A percentile compares a stretch with the other conserved stretches of the same genome.
Conservation (phyloP, 2,797 vertebrate genomes). For the Stomatorhinus walkeri region DNA sequence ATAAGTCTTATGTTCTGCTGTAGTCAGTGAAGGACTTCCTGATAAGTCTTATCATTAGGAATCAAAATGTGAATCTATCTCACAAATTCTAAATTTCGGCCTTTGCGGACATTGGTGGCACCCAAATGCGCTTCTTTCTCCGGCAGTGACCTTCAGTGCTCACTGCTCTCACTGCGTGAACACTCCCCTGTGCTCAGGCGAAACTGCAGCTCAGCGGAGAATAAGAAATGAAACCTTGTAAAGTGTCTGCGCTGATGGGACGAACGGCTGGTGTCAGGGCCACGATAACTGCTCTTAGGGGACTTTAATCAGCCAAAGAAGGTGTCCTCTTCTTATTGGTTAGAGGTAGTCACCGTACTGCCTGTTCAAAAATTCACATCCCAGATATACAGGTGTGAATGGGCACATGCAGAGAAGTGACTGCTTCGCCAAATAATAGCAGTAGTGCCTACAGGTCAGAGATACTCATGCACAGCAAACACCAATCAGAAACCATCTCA, state of each 20-base stretch:
- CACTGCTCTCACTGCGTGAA: not conserved
- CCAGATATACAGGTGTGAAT: not conserved
- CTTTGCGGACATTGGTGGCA: not conserved
- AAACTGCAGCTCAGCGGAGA: conserved; percentile 39
- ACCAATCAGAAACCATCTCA: not conserved
- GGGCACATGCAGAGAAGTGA: not conserved
- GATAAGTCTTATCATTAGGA: not conserved
- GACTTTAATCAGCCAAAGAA: not conserved
- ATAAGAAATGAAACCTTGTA: conserved; percentile 24
- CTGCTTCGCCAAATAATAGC: not conserved
- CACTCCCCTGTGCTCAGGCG: conserved; percentile 25
- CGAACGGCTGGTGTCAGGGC: not conserved
- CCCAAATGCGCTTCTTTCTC: not conserved
- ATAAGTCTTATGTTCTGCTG: not conserved
- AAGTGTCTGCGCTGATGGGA: not conserved
- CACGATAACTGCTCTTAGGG: not conserved
- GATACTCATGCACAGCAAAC: not conserved
- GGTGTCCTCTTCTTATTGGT: not conserved
- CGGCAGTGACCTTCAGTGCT: conserved; percentile 8
- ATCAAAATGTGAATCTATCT: not conserved
- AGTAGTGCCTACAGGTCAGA: not conserved
- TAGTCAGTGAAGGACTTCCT: not conserved
- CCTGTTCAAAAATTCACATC: not conserved
- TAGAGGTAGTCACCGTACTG: not conserved
- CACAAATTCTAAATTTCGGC: not conserved